A percentile compares a stretch with the other conserved stretches of the same genome.
These are phyloP conservation scores for Leucosticte australis DNA, from an alignment of 2,113 vertebrate species.

Conservation along the genomic window DNA sequence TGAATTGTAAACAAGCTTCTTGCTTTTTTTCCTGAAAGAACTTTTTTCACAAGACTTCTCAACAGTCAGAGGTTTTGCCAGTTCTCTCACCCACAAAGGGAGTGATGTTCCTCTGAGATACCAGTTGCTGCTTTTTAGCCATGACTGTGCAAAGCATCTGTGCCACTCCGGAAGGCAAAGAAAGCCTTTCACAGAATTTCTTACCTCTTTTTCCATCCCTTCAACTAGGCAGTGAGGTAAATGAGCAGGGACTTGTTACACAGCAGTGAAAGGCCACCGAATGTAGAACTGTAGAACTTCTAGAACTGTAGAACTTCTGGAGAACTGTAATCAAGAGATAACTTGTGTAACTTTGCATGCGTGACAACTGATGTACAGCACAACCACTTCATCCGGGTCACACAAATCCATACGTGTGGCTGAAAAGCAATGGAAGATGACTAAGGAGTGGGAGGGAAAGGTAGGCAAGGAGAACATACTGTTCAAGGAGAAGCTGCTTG, in stretches of 20 bases:
- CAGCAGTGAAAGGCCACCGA: neutral
- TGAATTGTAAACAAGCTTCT: neutral
- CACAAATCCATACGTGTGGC: neutral
- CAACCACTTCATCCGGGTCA: neutral
- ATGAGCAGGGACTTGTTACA: neutral
- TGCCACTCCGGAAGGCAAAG: neutral
- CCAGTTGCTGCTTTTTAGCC: neutral
- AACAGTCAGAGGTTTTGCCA: neutral
- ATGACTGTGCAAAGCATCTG: neutral
- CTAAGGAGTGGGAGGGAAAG: neutral
- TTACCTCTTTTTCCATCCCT: neutral
- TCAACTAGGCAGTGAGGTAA: neutral
- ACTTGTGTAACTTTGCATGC: neutral
- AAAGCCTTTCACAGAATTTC: neutral
- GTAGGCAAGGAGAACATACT: neutral
- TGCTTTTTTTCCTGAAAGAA: neutral
- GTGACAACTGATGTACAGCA: neutral
- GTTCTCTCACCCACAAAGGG: neutral
- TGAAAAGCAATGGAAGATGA: neutral
- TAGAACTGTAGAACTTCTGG: neutral
- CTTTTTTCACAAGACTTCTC: neutral
- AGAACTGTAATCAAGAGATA: neutral
- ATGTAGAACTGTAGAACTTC: neutral
- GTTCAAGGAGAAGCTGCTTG: neutral
- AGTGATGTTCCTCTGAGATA: neutral